Conservation (phyloP, 2,888 invertebrate species). For the Sesia apiformis region DNA sequence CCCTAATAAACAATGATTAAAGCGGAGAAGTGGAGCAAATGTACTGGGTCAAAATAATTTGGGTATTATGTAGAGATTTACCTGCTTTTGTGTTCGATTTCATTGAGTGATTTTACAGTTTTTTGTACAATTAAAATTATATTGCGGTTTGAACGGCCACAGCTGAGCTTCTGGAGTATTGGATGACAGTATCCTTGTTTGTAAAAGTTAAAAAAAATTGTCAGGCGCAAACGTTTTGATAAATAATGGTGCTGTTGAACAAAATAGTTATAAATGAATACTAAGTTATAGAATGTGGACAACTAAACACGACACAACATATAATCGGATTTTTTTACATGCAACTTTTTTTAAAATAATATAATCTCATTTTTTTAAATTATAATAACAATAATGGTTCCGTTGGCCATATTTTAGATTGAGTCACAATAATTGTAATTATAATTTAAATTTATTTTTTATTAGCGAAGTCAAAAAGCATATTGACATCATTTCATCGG, state of each 20-base stretch:
- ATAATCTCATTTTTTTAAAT: neutral
- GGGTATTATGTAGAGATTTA: slow-evolving; percentile 22
- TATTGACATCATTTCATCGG: too few relatives aligned
- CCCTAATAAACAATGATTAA: neutral
- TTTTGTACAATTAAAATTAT: slow-evolving; percentile 41
- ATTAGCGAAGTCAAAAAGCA: too few relatives aligned
- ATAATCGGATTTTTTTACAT: neutral
- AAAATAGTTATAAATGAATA: neutral
- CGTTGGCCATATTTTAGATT: too few relatives aligned
- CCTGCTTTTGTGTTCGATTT: slow-evolving; percentile 46
- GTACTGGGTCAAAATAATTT: slow-evolving; percentile 12
- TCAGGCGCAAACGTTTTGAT: neutral
- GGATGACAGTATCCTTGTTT: slow-evolving; percentile 13
- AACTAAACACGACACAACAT: neutral
- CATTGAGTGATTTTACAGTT: slow-evolving; percentile 32
- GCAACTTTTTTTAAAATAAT: neutral
- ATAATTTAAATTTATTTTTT: too few relatives aligned
- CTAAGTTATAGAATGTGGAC: neutral
- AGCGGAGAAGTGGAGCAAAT: neutral
- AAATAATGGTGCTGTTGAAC: neutral
- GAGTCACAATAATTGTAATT: too few relatives aligned
- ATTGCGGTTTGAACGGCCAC: slow-evolving; percentile 40
- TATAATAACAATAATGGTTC: neutral
- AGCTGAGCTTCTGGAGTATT: slow-evolving; percentile 29
- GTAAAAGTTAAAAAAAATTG: slow-evolving; percentile 7